Evolutionary conservation across 1,140 invertebrate species (phyloP), one percentile per base, ranked within the genome.

Genomic region (Drosophila seguyi): DNA sequence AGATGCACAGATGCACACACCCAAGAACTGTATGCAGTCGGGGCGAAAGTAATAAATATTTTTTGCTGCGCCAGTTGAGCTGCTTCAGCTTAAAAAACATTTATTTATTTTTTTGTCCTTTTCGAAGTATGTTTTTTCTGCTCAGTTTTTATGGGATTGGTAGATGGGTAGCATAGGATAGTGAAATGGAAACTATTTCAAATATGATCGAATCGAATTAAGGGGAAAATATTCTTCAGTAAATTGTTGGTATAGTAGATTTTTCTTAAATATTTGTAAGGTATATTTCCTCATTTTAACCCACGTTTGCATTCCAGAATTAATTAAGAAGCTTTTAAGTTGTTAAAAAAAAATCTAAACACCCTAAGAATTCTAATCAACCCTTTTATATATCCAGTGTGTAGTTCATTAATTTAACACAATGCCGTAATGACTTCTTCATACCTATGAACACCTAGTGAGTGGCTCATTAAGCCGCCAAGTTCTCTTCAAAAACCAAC

Each of bases 1-100:
- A 88, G 84, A 83, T 63, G 59, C 47, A 72, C 27, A 31, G 53
- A 58, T 58, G 63, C 44, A 67, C 47, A 59, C 38, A 60, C 57
- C 36, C 52, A 52, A 29, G 53, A 13, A 27, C 47, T 72, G 39
- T 18, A 72, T 72, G 66, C 68, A 72, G 68, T 59, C 18, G 66
- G 52, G 27, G 52, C 47, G 63, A 75, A 57, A 87, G 83, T 86
- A 86, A 86, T 86, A 86, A 87, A 88, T 88, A 88, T 83, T 83
- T 87, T 82, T 87, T 83, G 75, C 83, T 69, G 27, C 53, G 44
- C 55, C 34, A 60, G 74, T 79, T 74, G 69, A 60, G 65, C 65
- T 72, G 79, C 75, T 67, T 81, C 61, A 65, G 74, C 52, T 78
- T 78, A 48, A 81, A 67, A 81, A 85, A 72, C 48, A 60, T 75